Conservation (phyloP, 2,888 invertebrate genomes). For the Troides helena region DNA sequence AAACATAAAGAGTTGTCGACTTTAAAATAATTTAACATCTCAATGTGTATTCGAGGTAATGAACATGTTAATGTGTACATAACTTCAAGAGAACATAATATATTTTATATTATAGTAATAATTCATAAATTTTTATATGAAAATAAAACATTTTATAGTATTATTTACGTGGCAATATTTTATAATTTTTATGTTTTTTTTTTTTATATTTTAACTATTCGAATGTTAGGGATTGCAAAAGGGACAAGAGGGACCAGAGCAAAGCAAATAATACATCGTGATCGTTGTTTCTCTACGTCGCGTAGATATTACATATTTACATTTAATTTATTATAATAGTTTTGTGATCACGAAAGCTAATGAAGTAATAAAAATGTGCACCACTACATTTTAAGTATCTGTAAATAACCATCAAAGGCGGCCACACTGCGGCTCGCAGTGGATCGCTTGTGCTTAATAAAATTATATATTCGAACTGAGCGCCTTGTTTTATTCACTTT, state of each 20-base stretch:
- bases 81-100: neutral
- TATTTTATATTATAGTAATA: neutral
- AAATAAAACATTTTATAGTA: constrained; percentile 11
- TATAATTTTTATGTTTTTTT: constrained; percentile 9
- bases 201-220: constrained; percentile 41
- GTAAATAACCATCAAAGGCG: constrained; percentile 45
- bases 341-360: constrained; percentile 66
- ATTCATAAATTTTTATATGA: constrained; percentile 19
- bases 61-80: neutral
- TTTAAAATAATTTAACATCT: too few relatives aligned
- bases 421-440: constrained; percentile 42
- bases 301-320: constrained; percentile 39
- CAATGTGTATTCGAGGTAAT: too few relatives aligned
- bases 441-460: constrained; percentile 71
- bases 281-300: constrained; percentile 50
- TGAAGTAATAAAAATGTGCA: constrained; percentile 54
- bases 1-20: too few relatives aligned
- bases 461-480: constrained; percentile 59
- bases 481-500: constrained; percentile 45
- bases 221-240: constrained; percentile 43
- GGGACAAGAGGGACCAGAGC: constrained; percentile 53
- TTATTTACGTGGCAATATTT: constrained; percentile 14
- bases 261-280: constrained; percentile 27
- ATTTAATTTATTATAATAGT: constrained; percentile 43
- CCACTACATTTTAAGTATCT: constrained; percentile 54